phyloP scores from a whole-genome alignment of 2,797 vertebrate genomes.

The Anguilla megastoma region DNA sequence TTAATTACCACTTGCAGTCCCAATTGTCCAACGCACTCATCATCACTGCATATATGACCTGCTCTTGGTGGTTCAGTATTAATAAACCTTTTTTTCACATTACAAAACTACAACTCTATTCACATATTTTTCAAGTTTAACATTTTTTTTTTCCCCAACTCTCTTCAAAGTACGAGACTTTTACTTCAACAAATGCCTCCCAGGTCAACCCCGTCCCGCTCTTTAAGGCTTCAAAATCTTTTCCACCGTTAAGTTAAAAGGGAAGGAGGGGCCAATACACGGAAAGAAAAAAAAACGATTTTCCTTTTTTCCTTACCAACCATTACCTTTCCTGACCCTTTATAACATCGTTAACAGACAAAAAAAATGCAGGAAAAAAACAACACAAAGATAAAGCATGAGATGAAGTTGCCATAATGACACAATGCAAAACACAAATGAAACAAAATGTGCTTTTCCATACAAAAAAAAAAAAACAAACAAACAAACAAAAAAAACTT shows the following conservation, averaged over 20 bases:
- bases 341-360: conserved; percentile 72
- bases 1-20: conserved; percentile 73
- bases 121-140: conserved; percentile 82
- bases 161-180: conserved; percentile 74
- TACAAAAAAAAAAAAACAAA: conserved; percentile 46
- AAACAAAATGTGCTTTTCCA: conserved; percentile 75
- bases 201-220: conserved; percentile 53
- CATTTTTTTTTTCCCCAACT: conserved; percentile 71
- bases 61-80: conserved; percentile 61
- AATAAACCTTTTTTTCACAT: conserved; percentile 74
- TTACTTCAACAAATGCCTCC: conserved; percentile 60
- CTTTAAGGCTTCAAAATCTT: conserved; percentile 85
- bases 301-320: conserved; percentile 57
- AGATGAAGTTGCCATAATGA: conserved; percentile 77
- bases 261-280: conserved; percentile 58
- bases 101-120: conserved; percentile 84
- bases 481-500: conserved; percentile 65
- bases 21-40: conserved; percentile 78
- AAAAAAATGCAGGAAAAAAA: conserved; percentile 46
- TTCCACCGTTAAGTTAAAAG: conserved; percentile 62
- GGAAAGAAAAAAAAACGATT: conserved; percentile 59
- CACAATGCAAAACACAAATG: conserved; percentile 75
- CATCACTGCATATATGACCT: conserved; percentile 72
- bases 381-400: conserved; percentile 70
- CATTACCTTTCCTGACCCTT: conserved; percentile 63